Evolutionary conservation across 2,113 vertebrate species (phyloP).

Genomic region (Hippocampus comes): DNA sequence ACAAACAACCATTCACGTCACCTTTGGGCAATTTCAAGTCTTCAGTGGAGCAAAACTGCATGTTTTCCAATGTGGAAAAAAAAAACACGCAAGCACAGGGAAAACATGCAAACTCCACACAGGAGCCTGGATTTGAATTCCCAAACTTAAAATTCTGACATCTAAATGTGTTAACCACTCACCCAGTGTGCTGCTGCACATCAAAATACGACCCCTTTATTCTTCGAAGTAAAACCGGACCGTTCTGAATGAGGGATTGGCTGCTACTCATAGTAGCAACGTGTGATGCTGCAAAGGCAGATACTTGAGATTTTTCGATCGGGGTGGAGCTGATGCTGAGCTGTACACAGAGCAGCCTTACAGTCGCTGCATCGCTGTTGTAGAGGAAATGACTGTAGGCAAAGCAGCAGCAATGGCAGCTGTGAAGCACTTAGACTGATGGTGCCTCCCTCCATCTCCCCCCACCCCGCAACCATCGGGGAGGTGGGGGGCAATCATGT

Average conservation of each 20-base stretch:
- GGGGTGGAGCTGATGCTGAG: conserved; percentile 12
- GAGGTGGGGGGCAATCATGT: conserved; percentile 69
- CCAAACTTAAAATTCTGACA: not conserved
- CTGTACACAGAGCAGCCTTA: conserved; percentile 55
- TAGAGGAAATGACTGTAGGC: conserved; percentile 66
- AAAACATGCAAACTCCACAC: no score
- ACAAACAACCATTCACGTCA: no score
- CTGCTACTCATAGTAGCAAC: not conserved
- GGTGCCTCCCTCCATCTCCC: conserved; percentile 29
- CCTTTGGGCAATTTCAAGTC: no score
- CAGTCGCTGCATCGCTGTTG: conserved; percentile 73
- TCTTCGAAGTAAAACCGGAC: conserved; percentile 27
- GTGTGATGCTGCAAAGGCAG: conserved; percentile 14
- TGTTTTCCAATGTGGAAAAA: no score
- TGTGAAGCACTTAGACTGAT: conserved; percentile 64
- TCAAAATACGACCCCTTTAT: conserved; percentile 40
- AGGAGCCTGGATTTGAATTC: no score
- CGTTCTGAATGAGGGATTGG: not conserved
- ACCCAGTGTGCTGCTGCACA: not conserved
- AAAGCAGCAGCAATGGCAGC: conserved; percentile 60
- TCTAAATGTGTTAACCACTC: not conserved
- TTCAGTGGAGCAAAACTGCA: no score
- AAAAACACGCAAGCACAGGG: no score
- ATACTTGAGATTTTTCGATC: conserved; percentile 13
- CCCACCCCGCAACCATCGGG: conserved; percentile 46